Evolutionary conservation across 2,888 invertebrate genomes (phyloP).

Genomic region (Pedicia rivosa): DNA sequence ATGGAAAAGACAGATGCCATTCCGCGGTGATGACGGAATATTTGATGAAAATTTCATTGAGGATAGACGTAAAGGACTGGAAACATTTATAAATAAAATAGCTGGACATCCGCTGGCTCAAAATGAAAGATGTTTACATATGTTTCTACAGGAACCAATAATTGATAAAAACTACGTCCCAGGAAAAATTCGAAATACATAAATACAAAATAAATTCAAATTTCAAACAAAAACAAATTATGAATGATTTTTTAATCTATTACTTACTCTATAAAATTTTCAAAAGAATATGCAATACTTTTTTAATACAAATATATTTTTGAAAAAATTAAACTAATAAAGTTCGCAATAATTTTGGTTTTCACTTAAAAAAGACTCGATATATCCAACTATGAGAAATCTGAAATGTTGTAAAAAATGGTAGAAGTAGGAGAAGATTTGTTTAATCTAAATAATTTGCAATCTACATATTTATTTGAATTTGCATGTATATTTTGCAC

Average conservation of each 20-base stretch:
- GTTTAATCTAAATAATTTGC: too few relatives aligned
- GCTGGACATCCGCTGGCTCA: slow-evolving; percentile 98
- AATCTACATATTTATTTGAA: too few relatives aligned
- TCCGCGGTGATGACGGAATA: slow-evolving; percentile 96
- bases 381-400: too few relatives aligned
- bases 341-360: too few relatives aligned
- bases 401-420: too few relatives aligned
- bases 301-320: too few relatives aligned
- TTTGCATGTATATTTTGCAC: too few relatives aligned
- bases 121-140: slow-evolving; percentile 97
- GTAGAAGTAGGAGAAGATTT: too few relatives aligned
- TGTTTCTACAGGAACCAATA: slow-evolving; percentile 94
- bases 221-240: too few relatives aligned
- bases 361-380: too few relatives aligned
- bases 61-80: slow-evolving; percentile 92
- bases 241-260: background rate
- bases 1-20: slow-evolving; percentile 95
- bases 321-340: too few relatives aligned
- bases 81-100: slow-evolving; percentile 98
- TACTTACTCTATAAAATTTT: background rate
- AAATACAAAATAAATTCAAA: slow-evolving; percentile 25
- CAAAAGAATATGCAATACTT: too few relatives aligned
- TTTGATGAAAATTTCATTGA: slow-evolving; percentile 99
- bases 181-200: slow-evolving; percentile 95
- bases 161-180: slow-evolving; percentile 99